Conservation (phyloP, 1,140 invertebrate genomes). For the Formica exsecta region DNA sequence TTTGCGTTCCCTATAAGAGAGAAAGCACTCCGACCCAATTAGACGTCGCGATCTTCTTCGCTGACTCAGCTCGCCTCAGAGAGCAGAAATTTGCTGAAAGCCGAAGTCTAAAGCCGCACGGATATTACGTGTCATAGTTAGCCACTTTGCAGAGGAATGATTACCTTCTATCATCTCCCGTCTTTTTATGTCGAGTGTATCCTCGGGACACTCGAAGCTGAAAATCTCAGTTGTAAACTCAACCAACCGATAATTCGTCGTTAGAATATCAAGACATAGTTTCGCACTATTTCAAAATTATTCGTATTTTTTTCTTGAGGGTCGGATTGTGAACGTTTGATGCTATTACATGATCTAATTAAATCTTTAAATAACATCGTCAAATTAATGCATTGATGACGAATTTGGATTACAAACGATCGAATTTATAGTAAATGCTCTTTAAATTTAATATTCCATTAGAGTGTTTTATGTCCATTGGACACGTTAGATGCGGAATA, state of each 20-base stretch:
- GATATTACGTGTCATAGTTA: slow-evolving; percentile 46
- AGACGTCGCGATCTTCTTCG: slow-evolving; percentile 35
- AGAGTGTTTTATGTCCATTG: background rate
- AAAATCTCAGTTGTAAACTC: slow-evolving; percentile 27
- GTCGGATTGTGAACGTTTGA: too few species aligned
- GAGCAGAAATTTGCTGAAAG: slow-evolving; percentile 42
- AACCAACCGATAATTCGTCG: slow-evolving; percentile 8
- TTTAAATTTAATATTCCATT: background rate
- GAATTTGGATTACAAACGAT: too few species aligned
- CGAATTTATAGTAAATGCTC: background rate
- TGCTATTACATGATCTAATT: too few species aligned
- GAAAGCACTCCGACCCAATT: slow-evolving; percentile 42
- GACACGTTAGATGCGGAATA: background rate
- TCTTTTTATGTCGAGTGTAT: slow-evolving; percentile 5
- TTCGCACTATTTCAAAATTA: background rate
- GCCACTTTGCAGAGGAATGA: slow-evolving; percentile 38
- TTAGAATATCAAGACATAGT: background rate
- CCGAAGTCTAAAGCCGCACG: slow-evolving; percentile 36
- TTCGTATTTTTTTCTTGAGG: background rate
- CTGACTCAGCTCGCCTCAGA: background rate
- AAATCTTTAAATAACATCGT: too few species aligned
- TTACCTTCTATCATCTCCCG: slow-evolving; percentile 20
- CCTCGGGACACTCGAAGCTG: background rate
- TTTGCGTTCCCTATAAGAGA: background rate
- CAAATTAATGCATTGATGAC: too few species aligned